Conservation (phyloP, 2,888 invertebrate genomes). For the Megaustenia siamemsis region DNA sequence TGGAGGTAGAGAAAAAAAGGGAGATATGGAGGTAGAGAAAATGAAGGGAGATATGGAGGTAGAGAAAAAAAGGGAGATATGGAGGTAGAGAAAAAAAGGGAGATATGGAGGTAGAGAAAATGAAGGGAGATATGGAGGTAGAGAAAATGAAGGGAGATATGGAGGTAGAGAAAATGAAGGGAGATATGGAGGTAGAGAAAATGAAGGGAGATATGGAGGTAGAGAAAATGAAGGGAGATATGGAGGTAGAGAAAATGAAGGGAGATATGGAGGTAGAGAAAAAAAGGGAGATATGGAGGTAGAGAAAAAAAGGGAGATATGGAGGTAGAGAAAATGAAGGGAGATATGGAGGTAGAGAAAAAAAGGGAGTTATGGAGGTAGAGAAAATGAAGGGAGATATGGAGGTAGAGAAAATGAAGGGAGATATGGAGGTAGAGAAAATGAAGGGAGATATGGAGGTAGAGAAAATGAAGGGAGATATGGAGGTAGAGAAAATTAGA, state of each 20-base stretch:
- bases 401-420: background rate
- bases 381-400: background rate
- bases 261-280: background rate
- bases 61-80: no score
- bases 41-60: no score
- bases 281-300: no score
- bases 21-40: no score
- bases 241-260: background rate
- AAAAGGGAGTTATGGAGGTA: background rate
- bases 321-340: background rate
- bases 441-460: no score
- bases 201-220: background rate
- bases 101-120: no score
- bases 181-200: background rate
- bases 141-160: no score
- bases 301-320: background rate
- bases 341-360: background rate
- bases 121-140: no score
- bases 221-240: background rate
- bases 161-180: background rate
- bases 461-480: no score
- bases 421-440: background rate
- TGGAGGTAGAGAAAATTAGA: no score
- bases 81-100: no score
- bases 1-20: no score